Evolutionary conservation across 2,888 invertebrate species (phyloP).

Genomic region (Mesoligia furuncula): DNA sequence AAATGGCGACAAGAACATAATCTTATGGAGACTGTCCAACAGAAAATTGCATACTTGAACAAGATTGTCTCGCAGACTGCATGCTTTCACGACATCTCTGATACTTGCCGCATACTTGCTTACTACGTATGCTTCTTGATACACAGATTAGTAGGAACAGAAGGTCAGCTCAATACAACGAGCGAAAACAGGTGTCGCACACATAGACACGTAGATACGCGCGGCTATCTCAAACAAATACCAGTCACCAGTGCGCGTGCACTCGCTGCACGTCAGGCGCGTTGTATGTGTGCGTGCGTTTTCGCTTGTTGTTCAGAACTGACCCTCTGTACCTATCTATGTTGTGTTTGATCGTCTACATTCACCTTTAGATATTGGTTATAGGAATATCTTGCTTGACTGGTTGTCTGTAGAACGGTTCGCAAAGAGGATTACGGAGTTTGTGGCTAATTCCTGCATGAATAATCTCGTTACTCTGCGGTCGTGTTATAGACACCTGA

Average conservation of each 20-base stretch:
- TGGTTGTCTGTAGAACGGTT: slow-evolving; percentile 23
- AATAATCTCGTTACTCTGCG: slow-evolving; percentile 44
- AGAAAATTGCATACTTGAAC: slow-evolving; percentile 44
- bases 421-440: slow-evolving; percentile 43
- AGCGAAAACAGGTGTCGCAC: background rate
- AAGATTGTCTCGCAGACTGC: slow-evolving; percentile 37
- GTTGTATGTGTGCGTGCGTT: background rate
- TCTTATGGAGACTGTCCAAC: slow-evolving; percentile 34
- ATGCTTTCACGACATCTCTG: slow-evolving; percentile 16
- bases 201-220: no score
- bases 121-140: slow-evolving; percentile 3
- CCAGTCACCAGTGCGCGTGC: background rate
- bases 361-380: slow-evolving; percentile 37
- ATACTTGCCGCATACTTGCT: slow-evolving; percentile 17
- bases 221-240: background rate
- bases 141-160: slow-evolving; percentile 1
- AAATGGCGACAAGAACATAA: slow-evolving; percentile 40
- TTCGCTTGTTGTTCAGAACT: background rate
- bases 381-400: slow-evolving; percentile 29
- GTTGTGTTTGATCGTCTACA: background rate
- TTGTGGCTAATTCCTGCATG: slow-evolving; percentile 39
- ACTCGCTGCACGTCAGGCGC: background rate
- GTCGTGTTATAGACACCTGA: background rate
- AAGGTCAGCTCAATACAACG: background rate
- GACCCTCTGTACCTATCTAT: background rate